Evolutionary conservation across 2,888 invertebrate genomes (phyloP), one percentile per base, ranked within the genome.

Genomic region (Apotomis capreana): DNA sequence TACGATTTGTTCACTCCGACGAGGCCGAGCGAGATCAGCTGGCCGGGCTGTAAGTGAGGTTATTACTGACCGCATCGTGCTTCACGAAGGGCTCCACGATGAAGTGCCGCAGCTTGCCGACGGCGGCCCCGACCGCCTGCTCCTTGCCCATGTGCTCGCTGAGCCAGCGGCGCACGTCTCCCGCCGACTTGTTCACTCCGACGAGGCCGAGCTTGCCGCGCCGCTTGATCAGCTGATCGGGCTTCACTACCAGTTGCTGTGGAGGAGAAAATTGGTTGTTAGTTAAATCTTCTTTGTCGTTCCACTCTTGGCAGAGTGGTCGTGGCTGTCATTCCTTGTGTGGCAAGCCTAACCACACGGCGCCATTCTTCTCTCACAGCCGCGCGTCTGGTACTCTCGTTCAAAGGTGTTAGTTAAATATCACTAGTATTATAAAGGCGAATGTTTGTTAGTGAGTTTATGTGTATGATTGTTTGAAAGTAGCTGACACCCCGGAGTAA

Each of bases 191-290:
- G 87, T 99, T 99, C 5, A 99, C 98, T 78, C 98, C 98, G 78
- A 99, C 99, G 67, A 99, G 94, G 0, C 99, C 99, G 70, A 99
- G 95, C 90, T 99, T 99, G 69, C 99, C 99, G 70, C 99, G 96
- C 44, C 99, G 95, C 89, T 99, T 99, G 87, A 99, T 99, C 89
- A 99, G 94, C 94, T 99, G 99, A 91, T 99, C 99, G 0, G 99
- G 99, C 87, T 99, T 99, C n/a, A 98, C 99, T 4, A 99, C 99
- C 78, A 99, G 94, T 91, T 96, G 95, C 97, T 97, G 92, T 46
- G 4, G 70, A 55, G 68, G 15, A 36, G 3, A 9, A 9, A 49
- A 49, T 49, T 3, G 1, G 0, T 49, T 9, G 10, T 49, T 49
- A 49, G 9, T 9, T 6, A 40, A 5, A 40, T 40, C 40, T n/a